Percentiles rank a stretch among this genome's conserved stretches.
Conservation (phyloP, 2,888 invertebrate species). For the Liodrosophila aerea region DNA sequence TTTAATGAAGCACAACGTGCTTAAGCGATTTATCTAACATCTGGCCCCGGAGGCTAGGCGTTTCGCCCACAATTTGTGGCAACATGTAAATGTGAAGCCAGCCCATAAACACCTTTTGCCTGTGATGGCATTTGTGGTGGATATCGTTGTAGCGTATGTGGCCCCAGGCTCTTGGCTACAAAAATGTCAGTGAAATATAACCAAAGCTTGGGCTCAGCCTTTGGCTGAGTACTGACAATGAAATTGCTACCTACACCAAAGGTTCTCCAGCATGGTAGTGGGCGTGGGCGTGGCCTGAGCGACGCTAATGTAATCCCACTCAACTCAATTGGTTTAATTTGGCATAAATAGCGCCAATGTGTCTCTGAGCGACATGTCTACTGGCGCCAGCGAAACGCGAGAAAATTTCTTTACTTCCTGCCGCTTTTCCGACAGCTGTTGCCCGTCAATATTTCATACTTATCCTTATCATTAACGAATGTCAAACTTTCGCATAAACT, state of each 20-base stretch:
- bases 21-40: slow-evolving; percentile 45
- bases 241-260: slow-evolving; percentile 45
- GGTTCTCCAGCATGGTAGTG: slow-evolving; percentile 16
- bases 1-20: slow-evolving; percentile 61
- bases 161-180: slow-evolving; percentile 53
- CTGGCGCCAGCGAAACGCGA: slow-evolving; percentile 39
- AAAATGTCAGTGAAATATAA: slow-evolving; percentile 15
- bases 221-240: slow-evolving; percentile 41
- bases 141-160: too few species aligned
- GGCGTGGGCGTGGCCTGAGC: slow-evolving; percentile 20
- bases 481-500: slow-evolving; percentile 35
- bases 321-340: slow-evolving; percentile 77
- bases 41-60: slow-evolving; percentile 4
- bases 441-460: slow-evolving; percentile 55
- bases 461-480: slow-evolving; percentile 67
- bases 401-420: slow-evolving; percentile 52
- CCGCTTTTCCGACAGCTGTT: slow-evolving; percentile 47
- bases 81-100: slow-evolving; percentile 62
- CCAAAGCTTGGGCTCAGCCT: slow-evolving; percentile 20
- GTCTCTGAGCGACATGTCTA: slow-evolving; percentile 54
- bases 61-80: slow-evolving; percentile 39
- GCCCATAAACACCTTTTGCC: slow-evolving; percentile 63
- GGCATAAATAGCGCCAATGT: slow-evolving; percentile 71
- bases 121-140: slow-evolving; percentile 50
- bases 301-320: slow-evolving; percentile 56